phyloP scores from a whole-genome alignment of 2,113 vertebrate species.

The Pycnonotus jocosus region DNA sequence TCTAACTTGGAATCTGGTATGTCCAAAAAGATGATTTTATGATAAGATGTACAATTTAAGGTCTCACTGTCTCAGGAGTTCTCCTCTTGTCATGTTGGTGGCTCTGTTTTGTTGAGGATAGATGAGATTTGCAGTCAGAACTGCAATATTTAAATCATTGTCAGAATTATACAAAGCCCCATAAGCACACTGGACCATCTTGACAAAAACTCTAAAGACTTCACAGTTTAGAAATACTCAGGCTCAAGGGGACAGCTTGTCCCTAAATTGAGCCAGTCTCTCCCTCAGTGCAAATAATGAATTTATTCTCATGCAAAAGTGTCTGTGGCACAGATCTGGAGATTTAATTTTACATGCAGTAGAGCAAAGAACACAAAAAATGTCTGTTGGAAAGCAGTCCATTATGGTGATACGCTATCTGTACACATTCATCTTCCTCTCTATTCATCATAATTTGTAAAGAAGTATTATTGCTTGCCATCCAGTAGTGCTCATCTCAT shows the following conservation, averaged over 20 bases:
- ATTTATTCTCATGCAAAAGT: neutral
- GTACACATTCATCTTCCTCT: conserved; percentile 61
- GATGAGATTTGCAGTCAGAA: neutral
- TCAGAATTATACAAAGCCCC: neutral
- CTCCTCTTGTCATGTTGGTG: neutral
- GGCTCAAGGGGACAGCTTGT: neutral
- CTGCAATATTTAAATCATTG: neutral
- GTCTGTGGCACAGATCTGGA: neutral
- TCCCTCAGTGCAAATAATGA: neutral
- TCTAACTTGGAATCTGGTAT: neutral
- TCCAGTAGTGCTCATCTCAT: conserved; percentile 25
- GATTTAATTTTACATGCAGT: conserved; percentile 58
- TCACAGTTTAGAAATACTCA: neutral
- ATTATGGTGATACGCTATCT: conserved; percentile 52
- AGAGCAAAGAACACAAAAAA: conserved; percentile 54
- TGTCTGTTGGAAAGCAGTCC: conserved; percentile 38
- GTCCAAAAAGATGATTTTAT: neutral
- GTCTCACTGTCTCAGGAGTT: neutral
- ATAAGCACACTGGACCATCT: neutral
- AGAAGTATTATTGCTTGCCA: conserved; percentile 59
- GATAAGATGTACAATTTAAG: neutral
- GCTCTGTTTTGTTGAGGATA: neutral
- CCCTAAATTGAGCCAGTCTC: neutral
- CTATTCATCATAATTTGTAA: conserved; percentile 65
- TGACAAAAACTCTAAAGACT: neutral